Conservation (phyloP, 2,888 invertebrate genomes). For the Microplitis manilae region DNA sequence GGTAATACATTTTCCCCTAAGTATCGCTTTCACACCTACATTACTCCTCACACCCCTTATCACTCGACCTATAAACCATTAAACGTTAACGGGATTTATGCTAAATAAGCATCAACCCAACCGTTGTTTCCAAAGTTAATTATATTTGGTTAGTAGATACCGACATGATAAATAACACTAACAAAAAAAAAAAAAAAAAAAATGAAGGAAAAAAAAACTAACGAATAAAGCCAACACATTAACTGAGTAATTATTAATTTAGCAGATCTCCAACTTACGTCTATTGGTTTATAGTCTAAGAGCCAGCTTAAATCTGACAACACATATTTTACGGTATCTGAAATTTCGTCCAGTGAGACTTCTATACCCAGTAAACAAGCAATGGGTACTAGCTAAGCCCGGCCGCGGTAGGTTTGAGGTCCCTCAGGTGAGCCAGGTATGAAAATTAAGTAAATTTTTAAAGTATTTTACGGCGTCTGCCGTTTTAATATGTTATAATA, state of each 20-base stretch:
- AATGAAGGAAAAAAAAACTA: constrained; percentile 5
- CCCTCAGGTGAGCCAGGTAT: no score
- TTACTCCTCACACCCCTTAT: constrained; percentile 14
- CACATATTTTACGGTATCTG: no score
- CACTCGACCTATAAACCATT: constrained; percentile 30
- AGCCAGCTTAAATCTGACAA: no score
- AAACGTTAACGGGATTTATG: constrained; percentile 35
- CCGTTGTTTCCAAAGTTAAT: constrained; percentile 23
- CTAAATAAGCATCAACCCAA: constrained; percentile 33
- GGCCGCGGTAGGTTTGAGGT: no score
- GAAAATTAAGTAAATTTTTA: no score
- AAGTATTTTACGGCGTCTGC: no score
- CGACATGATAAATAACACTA: not conserved
- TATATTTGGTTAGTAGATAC: constrained; percentile 17
- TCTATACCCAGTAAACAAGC: no score
- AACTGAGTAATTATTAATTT: constrained; percentile 4
- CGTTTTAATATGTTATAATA: no score
- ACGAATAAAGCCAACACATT: not conserved
- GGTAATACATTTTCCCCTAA: constrained; percentile 23
- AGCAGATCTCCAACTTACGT: not conserved
- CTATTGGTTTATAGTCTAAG: not conserved
- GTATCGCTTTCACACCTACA: constrained; percentile 7
- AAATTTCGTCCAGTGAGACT: no score
- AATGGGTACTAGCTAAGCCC: no score
- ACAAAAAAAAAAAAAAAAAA: no score